Evolutionary conservation across 2,888 invertebrate genomes (phyloP), one percentile per base, ranked within the genome.

Genomic region (Pachycephus smyrnensis): DNA sequence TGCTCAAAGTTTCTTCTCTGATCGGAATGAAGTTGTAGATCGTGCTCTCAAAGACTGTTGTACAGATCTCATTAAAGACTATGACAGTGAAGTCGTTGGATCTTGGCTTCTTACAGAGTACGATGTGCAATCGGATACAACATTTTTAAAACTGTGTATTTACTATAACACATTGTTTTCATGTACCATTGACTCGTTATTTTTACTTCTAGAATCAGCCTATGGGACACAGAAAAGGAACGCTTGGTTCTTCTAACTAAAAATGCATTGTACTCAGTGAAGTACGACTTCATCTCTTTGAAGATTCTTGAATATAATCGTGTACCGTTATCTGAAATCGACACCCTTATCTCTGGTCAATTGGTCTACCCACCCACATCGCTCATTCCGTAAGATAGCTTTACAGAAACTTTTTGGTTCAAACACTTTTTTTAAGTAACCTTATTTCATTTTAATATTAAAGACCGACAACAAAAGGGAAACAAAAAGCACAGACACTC

Each of bases 211-310:
- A 97, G 97, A 90, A 97, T 97, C 86, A 97, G 96, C 86, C 93
- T 96, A 81, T 97, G 97, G 97, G 97, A 97, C 88, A 95, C 95
- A 87, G 97, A 97, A 89, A 95, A 96, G 86, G 97, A 97, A 91
- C 93, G 96, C 75, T 93, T 97, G 69, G 93, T 97, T 3, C 90
- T 97, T 23, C 92, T 97, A 35, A 96, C 96, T 3, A 94, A 95
- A n/a, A 93, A 95, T 85, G 93, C 95, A 69, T 92, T 97, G 37
- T 93, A 96, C 87, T 94, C 95, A 11, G 94, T 96, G 79, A 97
- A 96, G 89, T 97, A 96, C 91, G 97, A 97, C 92, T 97, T 97
- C 90, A 97, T 97, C 85, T 96, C 96, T 0, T 93, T 96, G 90
- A 95, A 95, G 86, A 93, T 95, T 82, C 91, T 96, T 78, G 96